These are phyloP conservation scores for Eudasyphora cyanicolor DNA, from an alignment of 2,888 invertebrate genomes.

Conservation along the genomic window DNA sequence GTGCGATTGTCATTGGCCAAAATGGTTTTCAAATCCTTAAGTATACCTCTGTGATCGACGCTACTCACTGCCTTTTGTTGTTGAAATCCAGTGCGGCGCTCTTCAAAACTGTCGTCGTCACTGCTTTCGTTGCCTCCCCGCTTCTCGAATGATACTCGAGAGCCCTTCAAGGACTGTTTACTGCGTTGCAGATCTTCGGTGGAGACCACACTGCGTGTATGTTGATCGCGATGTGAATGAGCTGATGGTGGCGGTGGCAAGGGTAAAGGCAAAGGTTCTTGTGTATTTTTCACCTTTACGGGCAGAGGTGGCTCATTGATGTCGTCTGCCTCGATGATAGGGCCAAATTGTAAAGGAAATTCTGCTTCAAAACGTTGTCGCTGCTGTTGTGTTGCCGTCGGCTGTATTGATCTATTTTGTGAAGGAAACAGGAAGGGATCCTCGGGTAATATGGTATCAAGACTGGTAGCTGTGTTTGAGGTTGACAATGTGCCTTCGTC, in stretches of 20 bases:
- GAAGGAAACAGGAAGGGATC: conserved; percentile 77
- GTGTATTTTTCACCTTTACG: conserved; percentile 68
- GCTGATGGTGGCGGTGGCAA: conserved; percentile 77
- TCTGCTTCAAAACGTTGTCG: conserved; percentile 71
- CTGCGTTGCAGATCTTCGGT: conserved; percentile 74
- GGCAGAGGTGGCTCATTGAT: conserved; percentile 71
- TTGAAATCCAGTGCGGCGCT: conserved; percentile 78
- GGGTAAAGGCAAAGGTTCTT: conserved; percentile 72
- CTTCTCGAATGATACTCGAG: conserved; percentile 78
- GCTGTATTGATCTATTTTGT: conserved; percentile 64
- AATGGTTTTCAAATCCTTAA: conserved; percentile 79
- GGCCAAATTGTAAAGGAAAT: conserved; percentile 76
- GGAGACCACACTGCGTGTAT: conserved; percentile 74
- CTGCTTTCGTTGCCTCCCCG: conserved; percentile 74
- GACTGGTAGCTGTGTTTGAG: conserved; percentile 83
- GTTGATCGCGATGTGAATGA: conserved; percentile 76
- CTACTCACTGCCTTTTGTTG: conserved; percentile 80
- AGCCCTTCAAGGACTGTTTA: conserved; percentile 78
- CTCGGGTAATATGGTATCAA: conserved; percentile 81
- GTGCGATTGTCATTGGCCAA: conserved; percentile 78
- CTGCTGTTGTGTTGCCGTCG: conserved; percentile 68
- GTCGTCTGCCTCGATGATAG: conserved; percentile 71
- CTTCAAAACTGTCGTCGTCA: conserved; percentile 80
- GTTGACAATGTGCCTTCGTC: conserved; percentile 81
- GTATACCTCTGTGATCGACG: conserved; percentile 79